Percentiles rank a stretch among this genome's conserved stretches.
phyloP scores from a whole-genome alignment of 2,888 invertebrate species.

The Corbicula japonica region DNA sequence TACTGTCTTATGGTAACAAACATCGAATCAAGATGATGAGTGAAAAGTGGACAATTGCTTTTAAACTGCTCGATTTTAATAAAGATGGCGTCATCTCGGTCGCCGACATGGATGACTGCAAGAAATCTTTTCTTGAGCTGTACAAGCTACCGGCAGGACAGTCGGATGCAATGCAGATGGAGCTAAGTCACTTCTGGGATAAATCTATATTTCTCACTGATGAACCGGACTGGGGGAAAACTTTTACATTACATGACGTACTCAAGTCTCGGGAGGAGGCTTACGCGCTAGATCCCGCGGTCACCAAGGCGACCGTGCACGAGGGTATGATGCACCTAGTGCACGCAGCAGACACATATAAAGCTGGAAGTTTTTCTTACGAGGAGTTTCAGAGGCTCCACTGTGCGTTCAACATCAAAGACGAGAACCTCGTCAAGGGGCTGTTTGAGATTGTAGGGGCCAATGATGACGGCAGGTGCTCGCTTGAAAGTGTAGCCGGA shows the following conservation, averaged over 20 bases:
- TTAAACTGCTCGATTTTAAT: slow-evolving; percentile 31
- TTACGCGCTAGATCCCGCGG: not conserved
- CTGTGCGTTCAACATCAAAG: slow-evolving; percentile 13
- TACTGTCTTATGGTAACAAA: no score
- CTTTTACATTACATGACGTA: slow-evolving; percentile 2
- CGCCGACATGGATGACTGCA: slow-evolving; percentile 19
- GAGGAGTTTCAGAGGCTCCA: slow-evolving; percentile 28
- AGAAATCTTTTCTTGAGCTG: slow-evolving; percentile 1
- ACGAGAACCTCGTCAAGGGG: slow-evolving; percentile 20
- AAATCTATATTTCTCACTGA: slow-evolving; percentile 18
- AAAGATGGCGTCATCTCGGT: slow-evolving; percentile 20
- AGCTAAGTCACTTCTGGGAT: slow-evolving; percentile 26
- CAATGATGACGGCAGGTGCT: slow-evolving; percentile 2
- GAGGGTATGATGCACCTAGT: slow-evolving; percentile 16
- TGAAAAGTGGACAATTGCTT: slow-evolving; percentile 23
- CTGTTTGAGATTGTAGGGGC: slow-evolving; percentile 15
- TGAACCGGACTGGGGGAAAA: slow-evolving; percentile 9
- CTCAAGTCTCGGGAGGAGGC: not conserved
- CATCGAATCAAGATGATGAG: slow-evolving; percentile 16
- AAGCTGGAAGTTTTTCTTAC: slow-evolving; percentile 1
- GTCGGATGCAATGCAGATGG: not conserved
- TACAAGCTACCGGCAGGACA: not conserved
- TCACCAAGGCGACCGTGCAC: not conserved
- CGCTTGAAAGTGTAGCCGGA: not conserved
- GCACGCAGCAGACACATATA: slow-evolving; percentile 1